Percentiles rank a stretch among this genome's conserved stretches.
These are phyloP conservation scores for Pollenia griseotomentosa DNA, from an alignment of 2,888 invertebrate genomes.

Conservation along the genomic window DNA sequence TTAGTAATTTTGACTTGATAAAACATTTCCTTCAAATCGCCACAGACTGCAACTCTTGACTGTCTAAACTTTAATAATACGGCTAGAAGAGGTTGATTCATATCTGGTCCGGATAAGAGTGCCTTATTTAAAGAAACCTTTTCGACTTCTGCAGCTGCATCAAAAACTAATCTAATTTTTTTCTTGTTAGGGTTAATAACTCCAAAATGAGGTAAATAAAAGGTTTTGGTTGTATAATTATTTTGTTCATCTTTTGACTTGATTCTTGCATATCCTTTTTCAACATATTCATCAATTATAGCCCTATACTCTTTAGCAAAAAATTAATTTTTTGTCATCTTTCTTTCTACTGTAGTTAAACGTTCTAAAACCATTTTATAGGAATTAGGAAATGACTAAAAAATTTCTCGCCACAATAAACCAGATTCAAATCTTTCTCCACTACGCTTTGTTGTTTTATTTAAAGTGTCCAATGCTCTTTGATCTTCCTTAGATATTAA, in stretches of 20 bases:
- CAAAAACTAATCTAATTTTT: conserved; percentile 34
- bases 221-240: neutral
- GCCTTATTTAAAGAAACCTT: conserved; percentile 35
- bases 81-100: conserved; percentile 32
- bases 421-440: no score
- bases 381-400: no score
- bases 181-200: conserved; percentile 5
- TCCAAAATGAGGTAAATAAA: neutral
- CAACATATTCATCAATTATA: no score
- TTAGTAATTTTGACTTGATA: neutral
- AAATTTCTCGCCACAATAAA: no score
- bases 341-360: no score
- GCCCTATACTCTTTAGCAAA: no score
- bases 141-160: conserved; percentile 29
- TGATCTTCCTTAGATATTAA: neutral
- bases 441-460: no score
- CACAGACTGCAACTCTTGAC: neutral
- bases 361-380: no score
- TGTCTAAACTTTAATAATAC: conserved; percentile 38
- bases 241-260: neutral
- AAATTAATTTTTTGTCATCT: no score
- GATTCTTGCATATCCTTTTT: neutral
- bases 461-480: neutral
- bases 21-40: neutral
- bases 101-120: conserved; percentile 23